A percentile compares a stretch with the other conserved stretches of the same genome.
Conservation (phyloP, 2,797 vertebrate genomes). For the Zalophus californianus region DNA sequence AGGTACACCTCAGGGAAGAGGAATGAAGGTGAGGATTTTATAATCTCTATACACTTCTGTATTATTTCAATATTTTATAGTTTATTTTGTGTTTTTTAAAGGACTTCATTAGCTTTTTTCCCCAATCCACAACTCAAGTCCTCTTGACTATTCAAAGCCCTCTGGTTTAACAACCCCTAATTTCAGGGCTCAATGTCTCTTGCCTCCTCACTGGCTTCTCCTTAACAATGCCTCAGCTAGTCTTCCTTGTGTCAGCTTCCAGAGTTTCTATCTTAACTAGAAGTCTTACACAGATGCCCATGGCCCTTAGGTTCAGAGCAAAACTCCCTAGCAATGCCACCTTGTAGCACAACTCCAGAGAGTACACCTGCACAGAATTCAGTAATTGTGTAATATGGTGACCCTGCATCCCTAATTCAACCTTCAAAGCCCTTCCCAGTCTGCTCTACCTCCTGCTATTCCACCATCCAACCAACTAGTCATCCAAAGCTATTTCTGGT, state of each 20-base stretch:
- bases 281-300: neutral
- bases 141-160: neutral
- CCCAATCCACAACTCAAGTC: neutral
- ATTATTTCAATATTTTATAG: slow-evolving; percentile 27
- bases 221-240: neutral
- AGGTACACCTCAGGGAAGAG: neutral
- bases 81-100: slow-evolving; percentile 51
- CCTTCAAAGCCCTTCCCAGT: neutral
- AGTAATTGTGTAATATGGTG: neutral
- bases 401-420: neutral
- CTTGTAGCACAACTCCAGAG: neutral
- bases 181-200: neutral
- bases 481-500: slow-evolving; percentile 42
- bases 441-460: neutral
- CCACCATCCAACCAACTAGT: neutral
- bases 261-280: neutral
- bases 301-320: neutral
- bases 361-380: neutral
- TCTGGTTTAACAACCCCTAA: neutral
- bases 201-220: neutral
- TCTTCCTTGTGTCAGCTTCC: neutral
- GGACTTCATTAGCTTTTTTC: neutral
- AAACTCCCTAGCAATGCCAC: slow-evolving; percentile 8
- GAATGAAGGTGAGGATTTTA: neutral
- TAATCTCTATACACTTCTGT: neutral